Conservation (phyloP, 2,797 vertebrate genomes). For the Parambassis ranga region DNA sequence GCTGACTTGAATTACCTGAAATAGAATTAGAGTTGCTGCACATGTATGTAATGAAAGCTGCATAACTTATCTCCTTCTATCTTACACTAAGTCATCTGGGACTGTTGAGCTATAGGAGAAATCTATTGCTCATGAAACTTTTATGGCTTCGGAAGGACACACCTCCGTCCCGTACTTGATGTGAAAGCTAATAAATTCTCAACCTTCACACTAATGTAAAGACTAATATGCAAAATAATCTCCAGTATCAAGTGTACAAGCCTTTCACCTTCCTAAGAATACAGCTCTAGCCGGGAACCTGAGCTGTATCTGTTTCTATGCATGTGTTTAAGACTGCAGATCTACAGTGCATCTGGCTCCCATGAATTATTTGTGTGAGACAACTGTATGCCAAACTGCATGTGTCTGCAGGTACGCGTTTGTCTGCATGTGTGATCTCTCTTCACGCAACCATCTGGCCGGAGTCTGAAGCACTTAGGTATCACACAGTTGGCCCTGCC, state of each 20-base stretch:
- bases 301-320: conserved; percentile 23
- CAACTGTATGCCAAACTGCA: conserved; percentile 55
- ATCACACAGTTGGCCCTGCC: conserved; percentile 63
- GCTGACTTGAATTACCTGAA: too few species aligned
- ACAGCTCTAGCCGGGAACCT: neutral
- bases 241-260: neutral
- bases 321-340: conserved; percentile 33
- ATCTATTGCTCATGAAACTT: neutral
- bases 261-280: conserved; percentile 6
- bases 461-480: conserved; percentile 69
- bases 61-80: too few species aligned
- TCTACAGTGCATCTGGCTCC: conserved; percentile 64
- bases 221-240: neutral
- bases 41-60: too few species aligned
- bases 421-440: conserved; percentile 41
- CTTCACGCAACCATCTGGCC: conserved; percentile 70
- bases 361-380: conserved; percentile 74
- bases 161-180: neutral
- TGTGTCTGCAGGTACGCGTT: conserved; percentile 18
- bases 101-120: too few species aligned
- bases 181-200: neutral
- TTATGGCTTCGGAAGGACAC: neutral
- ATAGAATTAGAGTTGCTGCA: too few species aligned
- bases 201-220: neutral
- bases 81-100: too few species aligned